A percentile compares a stretch with the other conserved stretches of the same genome.
These are phyloP conservation scores for Nettapus auritus DNA, from an alignment of 2,113 vertebrate genomes.

Conservation along the genomic window DNA sequence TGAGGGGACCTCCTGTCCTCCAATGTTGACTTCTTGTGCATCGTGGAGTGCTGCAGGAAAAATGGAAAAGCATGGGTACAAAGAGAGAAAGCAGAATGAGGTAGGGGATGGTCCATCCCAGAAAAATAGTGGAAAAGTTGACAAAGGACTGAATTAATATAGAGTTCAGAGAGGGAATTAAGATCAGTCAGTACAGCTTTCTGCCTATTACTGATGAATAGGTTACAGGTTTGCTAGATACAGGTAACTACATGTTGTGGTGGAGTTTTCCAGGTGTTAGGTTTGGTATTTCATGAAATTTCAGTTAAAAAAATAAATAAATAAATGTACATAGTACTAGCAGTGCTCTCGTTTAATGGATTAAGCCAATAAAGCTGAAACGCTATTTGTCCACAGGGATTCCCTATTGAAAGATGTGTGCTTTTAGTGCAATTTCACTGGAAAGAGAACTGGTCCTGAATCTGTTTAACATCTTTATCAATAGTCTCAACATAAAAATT, in stretches of 20 bases:
- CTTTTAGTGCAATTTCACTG: background rate
- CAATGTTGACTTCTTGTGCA: background rate
- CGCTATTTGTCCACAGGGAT: background rate
- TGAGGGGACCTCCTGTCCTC: background rate
- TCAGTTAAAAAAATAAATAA: background rate
- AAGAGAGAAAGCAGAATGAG: background rate
- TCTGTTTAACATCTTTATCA: background rate
- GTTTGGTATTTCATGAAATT: background rate
- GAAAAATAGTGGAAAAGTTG: background rate
- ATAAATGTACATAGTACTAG: background rate
- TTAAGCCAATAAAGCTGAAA: background rate
- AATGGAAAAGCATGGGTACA: accelerated
- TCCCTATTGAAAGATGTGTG: background rate
- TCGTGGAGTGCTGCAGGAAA: accelerated
- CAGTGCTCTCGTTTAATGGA: background rate
- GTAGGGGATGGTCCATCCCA: background rate
- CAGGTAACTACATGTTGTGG: background rate
- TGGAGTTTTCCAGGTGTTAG: background rate
- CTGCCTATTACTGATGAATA: background rate
- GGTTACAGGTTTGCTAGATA: background rate
- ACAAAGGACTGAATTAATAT: background rate
- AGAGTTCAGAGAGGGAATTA: background rate
- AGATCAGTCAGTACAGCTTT: background rate
- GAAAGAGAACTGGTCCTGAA: background rate
- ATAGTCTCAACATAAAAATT: background rate